phyloP scores from a whole-genome alignment of 2,888 invertebrate genomes.

The Lypha dubia region DNA sequence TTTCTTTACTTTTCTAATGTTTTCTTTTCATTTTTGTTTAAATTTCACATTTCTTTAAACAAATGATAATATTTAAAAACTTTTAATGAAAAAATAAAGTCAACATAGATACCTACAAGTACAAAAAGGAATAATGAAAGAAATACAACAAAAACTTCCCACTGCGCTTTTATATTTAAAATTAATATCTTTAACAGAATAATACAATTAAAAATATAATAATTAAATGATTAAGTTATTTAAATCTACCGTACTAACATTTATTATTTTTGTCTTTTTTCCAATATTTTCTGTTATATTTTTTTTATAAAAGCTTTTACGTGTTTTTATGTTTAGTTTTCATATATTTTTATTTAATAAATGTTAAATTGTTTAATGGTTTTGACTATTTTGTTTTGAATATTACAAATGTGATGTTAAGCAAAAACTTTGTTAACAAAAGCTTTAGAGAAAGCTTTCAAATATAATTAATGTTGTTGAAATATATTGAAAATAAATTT shows the following conservation, averaged over 20 bases:
- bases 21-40: conserved; percentile 31
- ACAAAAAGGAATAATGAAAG: conserved; percentile 77
- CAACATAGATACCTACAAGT: conserved; percentile 73
- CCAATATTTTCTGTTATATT: conserved; percentile 20
- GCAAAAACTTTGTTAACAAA: conserved; percentile 59
- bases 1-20: conserved; percentile 51
- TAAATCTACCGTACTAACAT: conserved; percentile 61
- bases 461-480: conserved; percentile 39
- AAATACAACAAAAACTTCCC: conserved; percentile 83
- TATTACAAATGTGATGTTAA: conserved; percentile 48
- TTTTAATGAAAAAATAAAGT: conserved; percentile 23
- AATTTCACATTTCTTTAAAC: conserved; percentile 13
- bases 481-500: conserved; percentile 48
- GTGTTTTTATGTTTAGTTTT: conserved; percentile 55
- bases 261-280: conserved; percentile 41
- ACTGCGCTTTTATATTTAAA: conserved; percentile 83
- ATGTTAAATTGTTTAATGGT: conserved; percentile 67
- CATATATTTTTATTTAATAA: conserved; percentile 41
- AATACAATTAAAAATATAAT: conserved; percentile 70
- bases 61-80: conserved; percentile 35
- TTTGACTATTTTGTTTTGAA: conserved; percentile 51
- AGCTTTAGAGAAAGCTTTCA: conserved; percentile 48
- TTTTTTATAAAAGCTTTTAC: conserved; percentile 59
- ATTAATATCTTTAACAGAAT: conserved; percentile 67
- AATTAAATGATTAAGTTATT: conserved; percentile 16